Base-by-base conservation (phyloP, 1,140 invertebrate species). In the Berghia stephanieae region DNA sequence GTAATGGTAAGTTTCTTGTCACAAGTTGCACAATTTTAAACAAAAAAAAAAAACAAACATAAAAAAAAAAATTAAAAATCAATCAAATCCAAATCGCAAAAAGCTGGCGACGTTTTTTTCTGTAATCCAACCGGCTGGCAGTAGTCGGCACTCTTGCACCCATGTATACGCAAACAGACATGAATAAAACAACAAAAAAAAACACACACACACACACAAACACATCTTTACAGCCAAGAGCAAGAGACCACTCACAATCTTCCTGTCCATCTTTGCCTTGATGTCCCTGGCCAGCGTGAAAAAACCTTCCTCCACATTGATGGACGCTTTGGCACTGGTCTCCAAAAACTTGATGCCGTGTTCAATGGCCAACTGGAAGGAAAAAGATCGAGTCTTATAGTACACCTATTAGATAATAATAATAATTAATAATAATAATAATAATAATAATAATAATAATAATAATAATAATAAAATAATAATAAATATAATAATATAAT, bases 301-400 rank as follows among this genome's bases (percentile, higher is more conserved):
- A 91, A 90, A 90, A 69, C 97, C 97, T 86, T 94, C 93, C 86
- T 99, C 98, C 78, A 99, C 98, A 90, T 99, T 99, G 85, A 98
- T 95, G 86, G 98, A 97, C 75, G 96, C 95, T 90, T 99, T 99
- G 49, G 98, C 98, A 82, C 97, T 98, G 31, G 98, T 99, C 92
- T 99, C 98, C 93, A 99, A 95, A 91, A 99, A 99, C 87, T 96
- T 94, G 81, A 99, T 98, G 80, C 96, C 93, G 91, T 99, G 97
- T 90, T 99, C 97, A 87, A 95, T 91, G n/a, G 97, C 98, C 92
- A 99, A 96, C 94, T 98, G 89, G 83, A 91, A 92, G 73, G 55
- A 66, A n/a, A 31, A 79, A 78, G 75, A 68, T 57, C 38, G 66
- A 76, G 57, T n/a, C n/a, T n/a, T n/a, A 63, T 10, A 63, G 8